Evolutionary conservation across 2,888 invertebrate genomes (phyloP), one percentile per base, ranked within the genome.

Genomic region (Orthosia cruda): DNA sequence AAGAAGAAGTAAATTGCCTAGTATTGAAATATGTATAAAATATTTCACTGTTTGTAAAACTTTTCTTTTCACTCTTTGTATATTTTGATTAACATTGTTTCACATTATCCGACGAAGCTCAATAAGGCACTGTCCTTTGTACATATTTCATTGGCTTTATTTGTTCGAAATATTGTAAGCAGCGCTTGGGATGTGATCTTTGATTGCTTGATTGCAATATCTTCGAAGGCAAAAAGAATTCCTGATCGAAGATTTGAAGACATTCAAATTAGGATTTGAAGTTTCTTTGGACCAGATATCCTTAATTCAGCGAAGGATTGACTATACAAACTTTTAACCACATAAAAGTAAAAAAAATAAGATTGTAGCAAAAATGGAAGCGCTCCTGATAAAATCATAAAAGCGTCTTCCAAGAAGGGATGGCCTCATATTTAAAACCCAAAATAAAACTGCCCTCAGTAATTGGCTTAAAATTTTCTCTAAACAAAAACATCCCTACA

Each of bases 51-150:
- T 76, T 80, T 67, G 57, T 54, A 65, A 20, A 72, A 62, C 26
- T 52, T 58, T 71, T 66, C 5, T 55, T 70, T 57, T 47, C 45
- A 63, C 18, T 70, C 63, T n/a, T n/a, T 75, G 54, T 66, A 26
- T 57, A 50, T 69, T 77, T 70, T n/a, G 58, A 76, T 63, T 70
- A 70, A 59, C 81, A 65, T 75, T 69, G 69, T 83, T 71, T 61
- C 67, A 55, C 1, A 2, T 26, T 26, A 3, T 2, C 1, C 3
- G 26, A 26, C 26, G 26, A 26, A 1, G 26, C 26, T 26, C 26
- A 26, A 26, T 26, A 2, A 26, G 26, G 26, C 26, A 26, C 26
- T 26, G 26, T 26, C 26, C 26, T 26, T 26, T 26, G 26, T 26
- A n/a, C n/a, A n/a, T n/a, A n/a, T n/a, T n/a, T 26, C 26, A 26